Evolutionary conservation across 2,888 invertebrate genomes (phyloP).

Genomic region (Cephus rjabovi): DNA sequence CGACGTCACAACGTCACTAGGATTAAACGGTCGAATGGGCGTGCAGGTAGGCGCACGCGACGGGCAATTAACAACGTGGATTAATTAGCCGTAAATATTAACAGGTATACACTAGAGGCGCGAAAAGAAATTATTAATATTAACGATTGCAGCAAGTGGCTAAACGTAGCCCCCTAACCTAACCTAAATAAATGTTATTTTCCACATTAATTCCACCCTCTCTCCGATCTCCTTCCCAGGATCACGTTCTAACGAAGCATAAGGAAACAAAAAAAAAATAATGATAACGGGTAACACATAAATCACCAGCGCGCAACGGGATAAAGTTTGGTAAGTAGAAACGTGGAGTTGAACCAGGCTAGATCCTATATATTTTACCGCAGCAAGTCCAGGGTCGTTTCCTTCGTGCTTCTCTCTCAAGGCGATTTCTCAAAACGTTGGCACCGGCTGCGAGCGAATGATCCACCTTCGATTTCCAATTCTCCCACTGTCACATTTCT

Average conservation of each 20-base stretch:
- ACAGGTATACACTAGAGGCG: background rate
- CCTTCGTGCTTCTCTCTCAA: background rate
- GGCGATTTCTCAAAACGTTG: constrained; percentile 44
- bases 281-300: background rate
- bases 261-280: background rate
- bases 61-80: background rate
- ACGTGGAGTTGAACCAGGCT: background rate
- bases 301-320: background rate
- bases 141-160: background rate
- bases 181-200: background rate
- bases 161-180: background rate
- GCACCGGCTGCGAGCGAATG: constrained; percentile 36
- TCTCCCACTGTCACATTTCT: constrained; percentile 34
- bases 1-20: background rate
- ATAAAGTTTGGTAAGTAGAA: background rate
- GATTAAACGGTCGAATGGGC: background rate
- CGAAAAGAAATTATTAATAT: background rate
- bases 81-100: background rate
- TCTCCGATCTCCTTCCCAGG: background rate
- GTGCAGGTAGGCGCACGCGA: background rate
- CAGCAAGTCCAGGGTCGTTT: background rate
- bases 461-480: constrained; percentile 42
- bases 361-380: background rate
- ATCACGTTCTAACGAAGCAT: background rate
- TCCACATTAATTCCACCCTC: background rate